A percentile compares a stretch with the other conserved stretches of the same genome.
These are phyloP conservation scores for Chloebia gouldiae DNA, from an alignment of 2,113 vertebrate species.

Conservation along the genomic window DNA sequence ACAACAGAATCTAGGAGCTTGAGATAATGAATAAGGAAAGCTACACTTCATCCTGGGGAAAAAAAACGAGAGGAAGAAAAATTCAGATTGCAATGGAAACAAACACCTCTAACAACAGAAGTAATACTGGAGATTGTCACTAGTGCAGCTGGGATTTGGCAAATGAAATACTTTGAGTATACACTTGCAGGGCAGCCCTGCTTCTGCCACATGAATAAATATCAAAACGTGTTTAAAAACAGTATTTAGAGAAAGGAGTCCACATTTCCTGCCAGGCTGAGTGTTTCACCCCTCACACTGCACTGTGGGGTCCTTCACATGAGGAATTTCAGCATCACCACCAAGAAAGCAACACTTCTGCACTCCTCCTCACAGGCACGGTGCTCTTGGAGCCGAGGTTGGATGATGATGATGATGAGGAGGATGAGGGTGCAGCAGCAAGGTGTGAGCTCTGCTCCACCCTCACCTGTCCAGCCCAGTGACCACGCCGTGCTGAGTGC, in stretches of 20 bases:
- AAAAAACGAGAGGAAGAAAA: background rate
- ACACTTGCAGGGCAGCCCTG: background rate
- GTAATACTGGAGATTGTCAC: constrained; percentile 54
- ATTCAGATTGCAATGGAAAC: background rate
- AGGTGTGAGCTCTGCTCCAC: background rate
- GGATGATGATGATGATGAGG: accelerated
- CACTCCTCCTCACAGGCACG: background rate
- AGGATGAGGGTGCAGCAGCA: background rate
- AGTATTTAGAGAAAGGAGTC: accelerated
- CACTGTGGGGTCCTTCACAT: background rate
- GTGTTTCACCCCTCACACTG: background rate
- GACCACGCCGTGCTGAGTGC: accelerated
- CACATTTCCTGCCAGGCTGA: background rate
- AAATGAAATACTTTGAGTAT: background rate
- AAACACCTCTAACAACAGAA: background rate
- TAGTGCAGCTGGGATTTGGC: constrained; percentile 4
- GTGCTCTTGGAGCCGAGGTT: accelerated
- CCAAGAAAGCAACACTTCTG: background rate
- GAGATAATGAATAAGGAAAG: background rate
- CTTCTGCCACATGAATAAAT: constrained; percentile 10
- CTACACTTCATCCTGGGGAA: background rate
- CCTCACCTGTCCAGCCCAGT: background rate
- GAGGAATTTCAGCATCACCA: constrained; percentile 5
- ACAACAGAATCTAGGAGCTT: background rate
- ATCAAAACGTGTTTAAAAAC: background rate